phyloP scores from a whole-genome alignment of 2,113 vertebrate species.

The Tenrec ecaudatus region DNA sequence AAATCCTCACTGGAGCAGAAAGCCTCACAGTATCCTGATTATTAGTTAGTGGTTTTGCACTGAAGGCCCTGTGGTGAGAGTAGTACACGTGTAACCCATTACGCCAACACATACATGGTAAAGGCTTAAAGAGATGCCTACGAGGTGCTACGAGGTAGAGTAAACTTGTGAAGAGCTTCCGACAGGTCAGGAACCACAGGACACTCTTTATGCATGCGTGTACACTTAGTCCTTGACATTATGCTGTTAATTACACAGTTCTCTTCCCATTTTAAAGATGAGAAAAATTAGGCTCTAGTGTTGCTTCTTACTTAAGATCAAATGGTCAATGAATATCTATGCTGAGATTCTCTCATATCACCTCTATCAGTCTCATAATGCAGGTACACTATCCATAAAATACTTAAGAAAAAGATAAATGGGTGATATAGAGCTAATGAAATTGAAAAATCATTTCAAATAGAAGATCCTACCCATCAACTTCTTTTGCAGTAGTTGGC shows the following conservation, averaged over 20 bases:
- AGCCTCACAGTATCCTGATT: too few species aligned
- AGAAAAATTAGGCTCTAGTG: conserved; percentile 17
- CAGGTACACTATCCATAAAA: background rate
- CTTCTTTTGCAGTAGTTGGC: background rate
- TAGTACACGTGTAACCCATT: too few species aligned
- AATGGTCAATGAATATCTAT: background rate
- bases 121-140: background rate
- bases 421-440: background rate
- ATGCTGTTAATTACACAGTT: background rate
- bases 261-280: background rate
- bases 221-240: background rate
- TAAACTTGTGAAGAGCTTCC: background rate
- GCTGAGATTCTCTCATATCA: background rate
- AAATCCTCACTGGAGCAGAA: too few species aligned
- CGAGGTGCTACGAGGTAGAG: background rate
- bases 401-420: background rate
- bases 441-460: conserved; percentile 6
- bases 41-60: too few species aligned
- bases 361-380: background rate
- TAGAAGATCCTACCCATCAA: background rate
- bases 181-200: background rate
- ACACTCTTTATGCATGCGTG: background rate
- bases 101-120: background rate
- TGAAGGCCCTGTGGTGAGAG: too few species aligned
- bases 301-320: conserved; percentile 20